phyloP scores from a whole-genome alignment of 2,797 vertebrate genomes.

The Gallinago stenura region DNA sequence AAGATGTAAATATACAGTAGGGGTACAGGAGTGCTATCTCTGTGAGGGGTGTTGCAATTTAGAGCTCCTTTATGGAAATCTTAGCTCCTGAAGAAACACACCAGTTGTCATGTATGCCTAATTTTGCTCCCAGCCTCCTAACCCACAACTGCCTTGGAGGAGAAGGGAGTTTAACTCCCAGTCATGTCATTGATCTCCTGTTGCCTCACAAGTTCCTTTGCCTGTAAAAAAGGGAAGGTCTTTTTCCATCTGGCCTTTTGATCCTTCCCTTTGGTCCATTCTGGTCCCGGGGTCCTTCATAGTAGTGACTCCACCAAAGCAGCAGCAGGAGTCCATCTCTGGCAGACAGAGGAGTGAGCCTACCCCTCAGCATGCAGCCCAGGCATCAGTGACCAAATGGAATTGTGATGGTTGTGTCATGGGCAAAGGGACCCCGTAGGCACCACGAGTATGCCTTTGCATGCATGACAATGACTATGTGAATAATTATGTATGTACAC shows the following conservation, averaged over 20 bases:
- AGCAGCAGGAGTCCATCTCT: not conserved
- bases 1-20: not conserved
- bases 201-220: not conserved
- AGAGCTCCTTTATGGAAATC: not conserved
- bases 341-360: not conserved
- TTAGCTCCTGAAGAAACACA: not conserved
- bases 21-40: not conserved
- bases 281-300: not conserved
- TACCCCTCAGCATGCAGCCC: not conserved
- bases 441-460: not conserved
- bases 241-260: not conserved
- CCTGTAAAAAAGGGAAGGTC: not conserved
- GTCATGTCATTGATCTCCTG: not conserved
- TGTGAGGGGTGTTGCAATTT: not conserved
- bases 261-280: not conserved
- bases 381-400: not conserved
- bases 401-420: rapidly evolving
- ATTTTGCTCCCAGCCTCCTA: not conserved
- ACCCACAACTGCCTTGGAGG: not conserved
- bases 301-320: not conserved
- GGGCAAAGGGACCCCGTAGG: not conserved
- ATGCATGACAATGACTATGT: not conserved
- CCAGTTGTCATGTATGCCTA: not conserved
- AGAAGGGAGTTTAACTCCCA: not conserved
- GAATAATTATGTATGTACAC: not conserved